Evolutionary conservation across 2,797 vertebrate species (phyloP), one percentile per base, ranked within the genome.

Genomic region (Tragelaphus eurycerus): DNA sequence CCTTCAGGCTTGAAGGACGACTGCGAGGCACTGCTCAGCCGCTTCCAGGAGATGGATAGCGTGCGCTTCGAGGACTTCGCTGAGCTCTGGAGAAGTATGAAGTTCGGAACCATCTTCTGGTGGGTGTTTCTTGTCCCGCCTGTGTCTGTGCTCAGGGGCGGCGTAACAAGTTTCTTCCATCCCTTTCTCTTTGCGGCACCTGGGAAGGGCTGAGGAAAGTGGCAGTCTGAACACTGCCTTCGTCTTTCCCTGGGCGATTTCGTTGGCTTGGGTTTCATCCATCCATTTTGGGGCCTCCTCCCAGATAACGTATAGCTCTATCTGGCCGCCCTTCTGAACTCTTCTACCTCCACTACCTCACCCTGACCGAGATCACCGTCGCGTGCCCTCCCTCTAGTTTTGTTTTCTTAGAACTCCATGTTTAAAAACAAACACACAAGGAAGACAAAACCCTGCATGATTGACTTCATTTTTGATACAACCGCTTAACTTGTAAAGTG

Each of bases 1-100:
- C 90, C 98, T 19, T 86, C 98, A 0, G 98, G 99, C 2, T 81
- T 99, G 92, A 98, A 98, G 78, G n/a, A 91, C 0, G 99, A 99
- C 90, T 99, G 98, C 4, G 99, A 99, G 96, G 97, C 98, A 93
- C 98, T 99, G 97, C 99, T 99, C 21, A 92, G 97, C 11, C 99
- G 98, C 31, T 99, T 99, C 98, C 99, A 99, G 96, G 46, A 95
- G 60, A 99, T 98, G 0, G 98, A 99, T 0, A 99, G 99, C 0
- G 99, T 99, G 89, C 99, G 99, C 13, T 99, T 99, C 97, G 99
- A 99, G 98, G 95, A 98, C 11, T 99, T 99, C 98, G 97, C 98
- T 2, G 95, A 98, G n/a, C 98, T 99, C 55, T 99, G 99, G 99
- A 99, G 98, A 97, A 99, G 99, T 59, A 99, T 99, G 98, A 99